Evolutionary conservation across 2,113 vertebrate species (phyloP), one percentile per base, ranked within the genome.

Genomic region (Microcebus lehilahytsara): DNA sequence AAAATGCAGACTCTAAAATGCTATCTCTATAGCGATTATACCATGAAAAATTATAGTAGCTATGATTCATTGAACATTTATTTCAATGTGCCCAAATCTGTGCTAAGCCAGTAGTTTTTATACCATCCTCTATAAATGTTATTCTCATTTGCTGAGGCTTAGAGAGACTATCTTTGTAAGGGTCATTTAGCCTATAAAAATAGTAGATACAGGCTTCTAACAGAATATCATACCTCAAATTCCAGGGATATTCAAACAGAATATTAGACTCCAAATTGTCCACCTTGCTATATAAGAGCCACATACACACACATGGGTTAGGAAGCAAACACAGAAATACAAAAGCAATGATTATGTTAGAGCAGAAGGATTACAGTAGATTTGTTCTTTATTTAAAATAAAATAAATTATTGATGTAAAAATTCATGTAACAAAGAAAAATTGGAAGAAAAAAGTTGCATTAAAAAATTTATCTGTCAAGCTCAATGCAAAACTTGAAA

Each of bases 91-190:
- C 86, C 60, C 25, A 77, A 51, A 34, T 84, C 86, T 86, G 49
- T 88, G 86, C 83, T 89, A 83, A 93, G 56, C 74, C 83, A 69
- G 6, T 42, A 37, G n/a, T 88, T 77, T 75, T 66, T 85, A 67
- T n/a, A 69, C 42, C 53, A 37, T n/a, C 74, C 62, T 80, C 40
- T 19, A 49, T 78, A 94, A 87, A 67, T 74, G 40, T 81, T 25
- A 85, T 64, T 75, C 79, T 87, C 88, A 67, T 71, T 85, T 85
- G 32, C 46, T 74, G 83, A 90, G 75, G 23, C 87, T 80, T 32
- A 92, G 85, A 42, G 67, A 95, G 78, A 89, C 75, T 66, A 30
- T 77, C 83, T 95, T 72, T 79, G 40, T 66, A 87, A 60, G n/a
- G 7, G n/a, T 34, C 46, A 92, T 75, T 93, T 93, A 92, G 56